A percentile compares a stretch with the other conserved stretches of the same genome.
phyloP scores from a whole-genome alignment of 2,888 invertebrate species.

The Ophion costatus region DNA sequence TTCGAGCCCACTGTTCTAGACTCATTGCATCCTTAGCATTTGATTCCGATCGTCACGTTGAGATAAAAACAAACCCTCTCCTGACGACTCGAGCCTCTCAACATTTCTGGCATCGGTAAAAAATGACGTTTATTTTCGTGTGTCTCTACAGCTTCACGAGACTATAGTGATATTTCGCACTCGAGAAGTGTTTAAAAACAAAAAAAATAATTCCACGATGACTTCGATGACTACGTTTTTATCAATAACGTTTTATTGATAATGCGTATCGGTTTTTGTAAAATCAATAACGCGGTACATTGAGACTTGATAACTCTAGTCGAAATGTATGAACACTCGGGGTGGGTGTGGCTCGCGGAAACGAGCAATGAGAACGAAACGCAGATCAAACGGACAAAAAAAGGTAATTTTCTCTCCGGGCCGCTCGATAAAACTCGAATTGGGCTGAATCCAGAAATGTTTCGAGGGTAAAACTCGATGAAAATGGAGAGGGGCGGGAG shows the following conservation, averaged over 20 bases:
- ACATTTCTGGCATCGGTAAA: slow-evolving; percentile 50
- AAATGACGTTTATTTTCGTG: slow-evolving; percentile 10
- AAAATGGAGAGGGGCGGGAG: neutral
- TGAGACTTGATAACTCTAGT: neutral
- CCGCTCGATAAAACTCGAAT: slow-evolving; percentile 47
- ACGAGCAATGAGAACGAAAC: neutral
- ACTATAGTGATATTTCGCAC: neutral
- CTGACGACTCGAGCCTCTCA: slow-evolving; percentile 14
- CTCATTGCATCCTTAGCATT: slow-evolving; percentile 33
- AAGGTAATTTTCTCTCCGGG: slow-evolving; percentile 11
- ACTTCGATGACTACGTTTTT: too few relatives aligned
- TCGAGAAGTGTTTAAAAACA: neutral
- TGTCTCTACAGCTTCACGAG: neutral
- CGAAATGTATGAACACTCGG: neutral
- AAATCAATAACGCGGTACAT: slow-evolving; percentile 4
- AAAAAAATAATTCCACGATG: neutral
- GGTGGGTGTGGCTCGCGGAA: slow-evolving; percentile 19
- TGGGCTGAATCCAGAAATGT: slow-evolving; percentile 63
- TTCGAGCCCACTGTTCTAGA: slow-evolving; percentile 29
- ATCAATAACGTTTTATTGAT: too few relatives aligned
- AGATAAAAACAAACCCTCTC: neutral
- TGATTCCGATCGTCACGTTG: slow-evolving; percentile 23
- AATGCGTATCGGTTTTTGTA: neutral
- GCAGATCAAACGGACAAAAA: slow-evolving; percentile 16
- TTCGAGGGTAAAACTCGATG: slow-evolving; percentile 26